Conservation (phyloP, 2,797 vertebrate species). For the Pseudochirops cupreus region DNA sequence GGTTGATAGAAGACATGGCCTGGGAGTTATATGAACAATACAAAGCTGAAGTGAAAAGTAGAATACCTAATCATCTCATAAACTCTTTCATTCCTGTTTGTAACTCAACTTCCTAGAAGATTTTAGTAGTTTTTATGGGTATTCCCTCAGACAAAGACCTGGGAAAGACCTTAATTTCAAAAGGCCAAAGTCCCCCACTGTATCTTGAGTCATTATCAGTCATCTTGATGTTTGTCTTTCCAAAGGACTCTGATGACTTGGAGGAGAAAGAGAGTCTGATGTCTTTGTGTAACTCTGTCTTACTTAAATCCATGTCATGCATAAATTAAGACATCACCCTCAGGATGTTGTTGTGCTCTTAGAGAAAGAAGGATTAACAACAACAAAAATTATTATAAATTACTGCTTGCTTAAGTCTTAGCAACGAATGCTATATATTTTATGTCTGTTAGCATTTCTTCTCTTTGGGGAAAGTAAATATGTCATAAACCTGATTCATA, state of each 20-base stretch:
- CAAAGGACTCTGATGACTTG: too few relatives aligned
- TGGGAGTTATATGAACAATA: neutral
- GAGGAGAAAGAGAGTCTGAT: neutral
- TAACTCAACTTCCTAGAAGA: neutral
- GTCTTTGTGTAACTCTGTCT: neutral
- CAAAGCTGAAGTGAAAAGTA: neutral
- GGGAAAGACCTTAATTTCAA: neutral
- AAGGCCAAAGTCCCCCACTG: neutral
- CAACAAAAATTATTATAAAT: neutral
- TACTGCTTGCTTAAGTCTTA: neutral
- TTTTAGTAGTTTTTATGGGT: neutral
- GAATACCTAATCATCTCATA: neutral
- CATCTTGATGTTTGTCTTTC: too few relatives aligned
- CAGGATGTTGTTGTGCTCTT: too few relatives aligned
- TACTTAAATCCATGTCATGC: neutral
- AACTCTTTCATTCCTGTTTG: neutral
- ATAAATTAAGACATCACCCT: too few relatives aligned
- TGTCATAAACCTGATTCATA: neutral
- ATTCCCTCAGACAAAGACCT: neutral
- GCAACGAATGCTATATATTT: neutral
- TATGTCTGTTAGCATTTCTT: neutral
- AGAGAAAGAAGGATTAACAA: too few relatives aligned
- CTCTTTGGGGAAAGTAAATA: neutral
- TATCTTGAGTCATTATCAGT: neutral
- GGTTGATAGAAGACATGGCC: neutral